Evolutionary conservation across 2,797 vertebrate genomes (phyloP).

Genomic region (Sparus aurata): DNA sequence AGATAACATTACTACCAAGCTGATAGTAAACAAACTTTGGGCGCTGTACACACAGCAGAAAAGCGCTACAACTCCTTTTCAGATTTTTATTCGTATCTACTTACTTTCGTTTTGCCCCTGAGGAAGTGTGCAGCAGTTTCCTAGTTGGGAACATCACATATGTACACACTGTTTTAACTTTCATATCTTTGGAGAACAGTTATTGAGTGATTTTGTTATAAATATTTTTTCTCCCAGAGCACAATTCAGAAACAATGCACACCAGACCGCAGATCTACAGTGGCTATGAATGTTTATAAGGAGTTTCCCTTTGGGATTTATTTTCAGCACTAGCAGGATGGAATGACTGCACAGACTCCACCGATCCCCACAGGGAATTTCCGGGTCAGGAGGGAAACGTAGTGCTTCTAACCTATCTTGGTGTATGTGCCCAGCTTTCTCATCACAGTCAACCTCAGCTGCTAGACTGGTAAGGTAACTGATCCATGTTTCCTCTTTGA

Average conservation of each 20-base stretch:
- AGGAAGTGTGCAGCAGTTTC: not conserved
- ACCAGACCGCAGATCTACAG: conserved; percentile 17
- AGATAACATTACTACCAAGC: not conserved
- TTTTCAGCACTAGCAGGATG: conserved; percentile 34
- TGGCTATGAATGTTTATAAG: conserved; percentile 43
- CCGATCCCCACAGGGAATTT: conserved; percentile 28
- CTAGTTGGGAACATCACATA: not conserved
- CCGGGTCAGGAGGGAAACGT: conserved; percentile 45
- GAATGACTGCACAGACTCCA: conserved; percentile 40
- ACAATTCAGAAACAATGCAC: conserved; percentile 29
- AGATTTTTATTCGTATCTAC: conserved; percentile 12
- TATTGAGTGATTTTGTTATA: not conserved
- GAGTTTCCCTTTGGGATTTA: conserved; percentile 42
- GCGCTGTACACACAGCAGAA: not conserved
- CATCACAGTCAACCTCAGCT: conserved; percentile 17
- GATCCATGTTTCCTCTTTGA: not conserved
- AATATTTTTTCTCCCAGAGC: conserved; percentile 1
- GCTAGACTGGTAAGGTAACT: not conserved
- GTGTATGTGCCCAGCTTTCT: conserved; percentile 31
- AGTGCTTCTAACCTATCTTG: conserved; percentile 12
- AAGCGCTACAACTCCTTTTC: not conserved
- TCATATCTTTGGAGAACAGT: not conserved
- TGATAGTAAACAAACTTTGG: not conserved
- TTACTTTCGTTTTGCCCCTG: not conserved
- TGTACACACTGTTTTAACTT: not conserved